phyloP scores from a whole-genome alignment of 2,888 invertebrate species.

The Caenorhabditis doughertyi region DNA sequence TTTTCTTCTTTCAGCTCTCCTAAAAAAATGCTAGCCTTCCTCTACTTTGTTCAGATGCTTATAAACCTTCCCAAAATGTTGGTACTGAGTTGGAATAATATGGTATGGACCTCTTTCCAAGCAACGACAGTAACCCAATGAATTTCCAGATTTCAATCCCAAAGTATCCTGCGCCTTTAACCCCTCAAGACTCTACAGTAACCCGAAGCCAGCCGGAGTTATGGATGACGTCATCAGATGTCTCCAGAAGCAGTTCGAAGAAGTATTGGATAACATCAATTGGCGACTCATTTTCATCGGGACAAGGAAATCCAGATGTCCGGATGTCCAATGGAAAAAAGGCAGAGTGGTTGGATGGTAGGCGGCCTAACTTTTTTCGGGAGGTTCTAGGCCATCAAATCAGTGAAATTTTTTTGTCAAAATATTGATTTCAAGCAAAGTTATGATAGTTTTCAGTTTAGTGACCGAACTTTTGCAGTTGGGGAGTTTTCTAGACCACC shows the following conservation, averaged over 20 bases:
- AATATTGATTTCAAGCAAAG: too few relatives aligned
- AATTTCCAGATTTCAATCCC: neutral
- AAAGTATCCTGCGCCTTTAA: neutral
- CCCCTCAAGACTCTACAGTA: slow-evolving; percentile 3
- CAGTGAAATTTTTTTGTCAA: too few relatives aligned
- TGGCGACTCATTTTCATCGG: slow-evolving; percentile 81
- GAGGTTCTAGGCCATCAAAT: too few relatives aligned
- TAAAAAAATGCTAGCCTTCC: slow-evolving; percentile 55
- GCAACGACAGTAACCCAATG: neutral
- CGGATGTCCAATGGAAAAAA: slow-evolving; percentile 35
- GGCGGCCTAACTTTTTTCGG: neutral
- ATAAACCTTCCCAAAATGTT: slow-evolving; percentile 68
- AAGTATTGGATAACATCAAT: slow-evolving; percentile 76
- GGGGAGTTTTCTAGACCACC: too few relatives aligned
- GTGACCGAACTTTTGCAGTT: too few relatives aligned
- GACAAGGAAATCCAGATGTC: slow-evolving; percentile 80
- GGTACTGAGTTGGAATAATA: slow-evolving; percentile 53
- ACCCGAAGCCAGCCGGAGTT: slow-evolving; percentile 21
- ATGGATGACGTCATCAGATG: slow-evolving; percentile 23
- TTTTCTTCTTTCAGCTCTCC: too few relatives aligned
- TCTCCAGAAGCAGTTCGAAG: too few relatives aligned
- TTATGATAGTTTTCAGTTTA: too few relatives aligned
- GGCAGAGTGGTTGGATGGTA: slow-evolving; percentile 73
- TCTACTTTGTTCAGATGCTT: slow-evolving; percentile 71
- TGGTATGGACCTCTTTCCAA: slow-evolving; percentile 5